Percentiles rank a stretch among this genome's conserved stretches.
Evolutionary conservation across 2,113 vertebrate genomes (phyloP).

Genomic region (Ginglymostoma cirratum): DNA sequence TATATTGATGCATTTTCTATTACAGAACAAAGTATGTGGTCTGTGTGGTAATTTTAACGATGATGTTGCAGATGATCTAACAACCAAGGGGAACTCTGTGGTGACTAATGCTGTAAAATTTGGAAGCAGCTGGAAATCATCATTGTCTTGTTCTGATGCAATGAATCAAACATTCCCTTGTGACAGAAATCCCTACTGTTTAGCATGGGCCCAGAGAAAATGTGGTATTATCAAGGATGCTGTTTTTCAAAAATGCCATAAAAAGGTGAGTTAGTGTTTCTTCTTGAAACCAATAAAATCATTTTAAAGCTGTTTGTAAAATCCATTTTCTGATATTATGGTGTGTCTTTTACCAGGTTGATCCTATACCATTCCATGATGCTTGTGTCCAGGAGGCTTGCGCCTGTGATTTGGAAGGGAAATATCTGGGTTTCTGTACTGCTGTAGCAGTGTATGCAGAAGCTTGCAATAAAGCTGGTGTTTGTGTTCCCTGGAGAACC

Average conservation of each 20-base stretch:
- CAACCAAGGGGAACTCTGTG: slow-evolving; percentile 50
- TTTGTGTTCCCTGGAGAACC: slow-evolving; percentile 70
- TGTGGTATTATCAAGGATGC: slow-evolving; percentile 63
- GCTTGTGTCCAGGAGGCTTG: slow-evolving; percentile 73
- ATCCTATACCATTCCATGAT: slow-evolving; percentile 61
- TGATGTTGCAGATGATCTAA: slow-evolving; percentile 67
- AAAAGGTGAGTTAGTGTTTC: slow-evolving; percentile 52
- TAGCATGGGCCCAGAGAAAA: slow-evolving; percentile 65
- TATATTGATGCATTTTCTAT: background rate
- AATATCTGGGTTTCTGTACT: slow-evolving; percentile 74
- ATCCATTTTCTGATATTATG: background rate
- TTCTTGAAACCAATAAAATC: background rate
- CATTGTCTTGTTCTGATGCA: slow-evolving; percentile 61
- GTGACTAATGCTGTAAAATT: slow-evolving; percentile 56
- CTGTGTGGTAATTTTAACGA: slow-evolving; percentile 78
- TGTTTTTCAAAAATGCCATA: slow-evolving; percentile 65
- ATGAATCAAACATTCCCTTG: slow-evolving; percentile 63
- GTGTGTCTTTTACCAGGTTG: slow-evolving; percentile 55
- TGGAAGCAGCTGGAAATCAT: slow-evolving; percentile 70
- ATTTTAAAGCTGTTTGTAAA: background rate
- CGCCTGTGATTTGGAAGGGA: slow-evolving; percentile 71
- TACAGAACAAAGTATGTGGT: slow-evolving; percentile 63
- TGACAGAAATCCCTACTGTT: slow-evolving; percentile 68
- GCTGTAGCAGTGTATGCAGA: slow-evolving; percentile 70
- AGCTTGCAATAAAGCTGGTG: slow-evolving; percentile 58